Base-by-base conservation (phyloP, 2,888 invertebrate genomes). In the Callosobruchus maculatus region DNA sequence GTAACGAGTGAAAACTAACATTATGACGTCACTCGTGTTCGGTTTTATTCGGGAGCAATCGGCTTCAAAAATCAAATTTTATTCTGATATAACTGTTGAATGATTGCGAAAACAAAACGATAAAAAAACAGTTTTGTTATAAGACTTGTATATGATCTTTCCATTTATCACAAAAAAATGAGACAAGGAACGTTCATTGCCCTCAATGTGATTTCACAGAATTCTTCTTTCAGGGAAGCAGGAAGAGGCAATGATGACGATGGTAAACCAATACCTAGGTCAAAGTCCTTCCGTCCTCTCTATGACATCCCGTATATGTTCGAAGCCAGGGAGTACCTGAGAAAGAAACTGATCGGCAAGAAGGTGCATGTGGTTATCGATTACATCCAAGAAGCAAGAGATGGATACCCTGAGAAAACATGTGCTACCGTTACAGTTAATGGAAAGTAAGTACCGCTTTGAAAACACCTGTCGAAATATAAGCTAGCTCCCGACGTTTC, bases 241-340 rank as follows among this genome's bases (percentile, higher is more conserved):
- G 85, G 86, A 7, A 86, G 89, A 78, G 88, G 87, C 75, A 87
- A 88, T 49, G 92, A 91, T 75, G 94, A 94, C 72, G 93, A 92
- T 80, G 91, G 90, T 20, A 94, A 93, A 82, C 88, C 89, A n/a
- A 88, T 79, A 0, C 91, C 91, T 20, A 90, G 93, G 77, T 90
- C 92, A 2, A 94, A 94, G 86, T 93, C 92, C 77, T 95, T 92
- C 86, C 93, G 97, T 82, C 97, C 98, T 0, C 90, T 99, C 0
- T 99, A 99, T 86, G 99, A 99, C 85, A 95, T 99, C 84, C 99
- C 99, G 0, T 97, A 95, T 92, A 96, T 99, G 97, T 98, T 95
- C 86, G 99, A 99, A 87, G 98, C 98, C 0, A 92, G 99, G 72
- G 99, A 99, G 88, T 99, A 95, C 85, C 89, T 99, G 67, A 91